These are phyloP conservation scores for Megastigmus dorsalis DNA, from an alignment of 2,888 invertebrate species.

Conservation along the genomic window DNA sequence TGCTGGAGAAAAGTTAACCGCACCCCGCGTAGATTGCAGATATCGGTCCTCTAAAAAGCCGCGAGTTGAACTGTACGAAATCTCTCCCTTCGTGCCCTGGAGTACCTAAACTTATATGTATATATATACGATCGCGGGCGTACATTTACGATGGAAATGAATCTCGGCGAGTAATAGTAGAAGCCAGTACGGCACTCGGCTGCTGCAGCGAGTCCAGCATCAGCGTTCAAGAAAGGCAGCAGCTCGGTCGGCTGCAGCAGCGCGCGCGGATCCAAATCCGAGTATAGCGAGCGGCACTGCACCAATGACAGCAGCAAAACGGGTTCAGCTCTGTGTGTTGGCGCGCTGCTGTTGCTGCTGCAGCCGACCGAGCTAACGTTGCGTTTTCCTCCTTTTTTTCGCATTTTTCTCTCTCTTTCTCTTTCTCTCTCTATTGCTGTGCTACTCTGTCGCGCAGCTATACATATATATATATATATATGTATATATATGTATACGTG, in stretches of 20 bases:
- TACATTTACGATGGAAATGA: conserved; percentile 27
- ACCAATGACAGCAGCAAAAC: conserved; percentile 44
- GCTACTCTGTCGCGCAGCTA: no score
- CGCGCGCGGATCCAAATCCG: not conserved
- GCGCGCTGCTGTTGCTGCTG: no score
- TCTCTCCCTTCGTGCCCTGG: no score
- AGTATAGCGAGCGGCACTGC: conserved; percentile 1
- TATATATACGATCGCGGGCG: no score
- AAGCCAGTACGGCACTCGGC: no score
- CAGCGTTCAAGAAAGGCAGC: not conserved
- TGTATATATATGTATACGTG: no score
- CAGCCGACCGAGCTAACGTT: conserved; percentile 9
- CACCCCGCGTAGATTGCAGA: no score
- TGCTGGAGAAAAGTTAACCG: no score
- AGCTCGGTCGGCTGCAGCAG: not conserved
- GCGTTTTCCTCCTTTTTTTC: conserved; percentile 30
- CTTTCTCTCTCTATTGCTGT: not conserved
- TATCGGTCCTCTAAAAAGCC: no score
- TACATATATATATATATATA: not conserved
- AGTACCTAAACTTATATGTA: no score
- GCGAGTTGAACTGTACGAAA: no score
- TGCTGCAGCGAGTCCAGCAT: not conserved
- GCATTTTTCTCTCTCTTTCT: conserved; percentile 8
- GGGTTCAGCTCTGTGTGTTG: conserved; percentile 34
- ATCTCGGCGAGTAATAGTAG: no score